phyloP scores from a whole-genome alignment of 2,888 invertebrate genomes.

The Tetragonula carbonaria region DNA sequence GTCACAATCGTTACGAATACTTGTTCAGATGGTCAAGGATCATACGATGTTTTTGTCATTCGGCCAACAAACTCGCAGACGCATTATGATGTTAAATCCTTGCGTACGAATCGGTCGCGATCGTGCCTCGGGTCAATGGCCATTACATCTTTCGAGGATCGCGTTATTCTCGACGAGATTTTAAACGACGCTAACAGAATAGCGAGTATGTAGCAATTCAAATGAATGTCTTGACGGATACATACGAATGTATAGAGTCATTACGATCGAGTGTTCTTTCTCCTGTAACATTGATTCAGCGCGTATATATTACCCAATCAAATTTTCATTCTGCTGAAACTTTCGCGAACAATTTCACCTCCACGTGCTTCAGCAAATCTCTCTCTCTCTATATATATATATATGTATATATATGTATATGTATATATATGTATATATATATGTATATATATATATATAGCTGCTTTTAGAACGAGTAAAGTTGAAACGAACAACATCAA shows the following conservation, averaged over 20 bases:
- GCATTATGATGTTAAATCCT: constrained; percentile 17
- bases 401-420: too few species aligned
- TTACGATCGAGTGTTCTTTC: constrained; percentile 8
- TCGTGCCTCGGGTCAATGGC: constrained; percentile 19
- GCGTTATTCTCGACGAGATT: background rate
- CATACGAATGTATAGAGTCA: background rate
- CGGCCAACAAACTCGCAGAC: constrained; percentile 28
- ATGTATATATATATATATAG: too few species aligned
- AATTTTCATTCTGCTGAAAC: background rate
- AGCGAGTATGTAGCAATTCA: background rate
- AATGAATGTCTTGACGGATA: background rate
- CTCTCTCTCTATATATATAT: too few species aligned
- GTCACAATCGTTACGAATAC: background rate
- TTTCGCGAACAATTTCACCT: background rate
- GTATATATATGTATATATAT: too few species aligned
- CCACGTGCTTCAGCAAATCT: background rate
- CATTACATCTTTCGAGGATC: background rate
- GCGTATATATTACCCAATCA: background rate
- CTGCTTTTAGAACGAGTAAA: background rate
- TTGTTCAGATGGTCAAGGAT: constrained; percentile 28
- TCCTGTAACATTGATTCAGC: constrained; percentile 4
- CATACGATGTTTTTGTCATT: constrained; percentile 18
- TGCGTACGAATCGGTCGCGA: constrained; percentile 20
- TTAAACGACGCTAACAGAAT: background rate
- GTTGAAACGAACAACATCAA: background rate